A percentile compares a stretch with the other conserved stretches of the same genome.
phyloP scores from a whole-genome alignment of 1,140 invertebrate species.

The Halotydeus destructor region DNA sequence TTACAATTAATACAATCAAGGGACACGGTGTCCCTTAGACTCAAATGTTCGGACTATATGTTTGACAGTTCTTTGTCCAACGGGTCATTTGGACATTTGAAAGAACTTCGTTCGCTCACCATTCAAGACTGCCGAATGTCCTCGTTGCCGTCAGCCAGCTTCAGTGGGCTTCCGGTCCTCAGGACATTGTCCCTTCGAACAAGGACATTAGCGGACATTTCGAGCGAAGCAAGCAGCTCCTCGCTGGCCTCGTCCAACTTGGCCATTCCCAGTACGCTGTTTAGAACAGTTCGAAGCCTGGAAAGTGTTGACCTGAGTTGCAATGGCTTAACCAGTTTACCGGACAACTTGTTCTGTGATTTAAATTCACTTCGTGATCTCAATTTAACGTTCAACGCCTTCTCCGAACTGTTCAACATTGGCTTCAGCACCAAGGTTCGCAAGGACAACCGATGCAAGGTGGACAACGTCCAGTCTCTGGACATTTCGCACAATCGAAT shows the following conservation, averaged over 20 bases:
- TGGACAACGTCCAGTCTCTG: slow-evolving; percentile 34
- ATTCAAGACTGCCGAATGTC: slow-evolving; percentile 58
- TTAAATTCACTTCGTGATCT: slow-evolving; percentile 52
- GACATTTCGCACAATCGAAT: slow-evolving; percentile 52
- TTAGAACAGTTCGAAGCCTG: slow-evolving; percentile 42
- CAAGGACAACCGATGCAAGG: slow-evolving; percentile 20
- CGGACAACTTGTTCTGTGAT: slow-evolving; percentile 35
- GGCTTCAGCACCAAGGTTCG: slow-evolving; percentile 33
- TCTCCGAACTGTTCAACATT: slow-evolving; percentile 45
- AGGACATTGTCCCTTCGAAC: slow-evolving; percentile 43
- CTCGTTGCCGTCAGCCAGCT: slow-evolving; percentile 41
- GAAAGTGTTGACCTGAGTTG: slow-evolving; percentile 26
- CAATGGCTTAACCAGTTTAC: slow-evolving; percentile 15
- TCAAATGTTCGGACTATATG: slow-evolving; percentile 18
- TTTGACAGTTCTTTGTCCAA: slow-evolving; percentile 17
- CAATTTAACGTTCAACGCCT: slow-evolving; percentile 57
- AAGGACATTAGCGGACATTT: not conserved
- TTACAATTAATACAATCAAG: slow-evolving; percentile 18
- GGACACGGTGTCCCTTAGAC: slow-evolving; percentile 14
- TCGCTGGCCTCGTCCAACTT: not conserved
- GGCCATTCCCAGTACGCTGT: not conserved
- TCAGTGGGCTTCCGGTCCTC: slow-evolving; percentile 40
- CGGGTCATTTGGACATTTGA: slow-evolving; percentile 50
- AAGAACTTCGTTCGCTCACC: slow-evolving; percentile 40
- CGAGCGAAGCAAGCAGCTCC: not conserved